Conservation (phyloP, 2,797 vertebrate species). For the Pteropus rufus region DNA sequence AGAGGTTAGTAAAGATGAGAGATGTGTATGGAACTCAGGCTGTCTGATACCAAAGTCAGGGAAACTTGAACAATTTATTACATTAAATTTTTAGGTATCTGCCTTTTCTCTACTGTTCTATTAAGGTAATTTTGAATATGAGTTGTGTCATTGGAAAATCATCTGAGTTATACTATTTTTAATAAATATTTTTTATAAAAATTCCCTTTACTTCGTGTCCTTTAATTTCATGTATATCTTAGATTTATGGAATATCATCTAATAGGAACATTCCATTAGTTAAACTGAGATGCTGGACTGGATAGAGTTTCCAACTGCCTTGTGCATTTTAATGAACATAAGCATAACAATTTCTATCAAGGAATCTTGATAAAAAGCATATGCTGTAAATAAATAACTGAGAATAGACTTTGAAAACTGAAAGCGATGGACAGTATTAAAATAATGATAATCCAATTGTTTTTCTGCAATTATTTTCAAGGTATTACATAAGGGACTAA, state of each 20-base stretch:
- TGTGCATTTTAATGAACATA: neutral
- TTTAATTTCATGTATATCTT: neutral
- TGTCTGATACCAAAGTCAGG: neutral
- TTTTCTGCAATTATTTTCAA: slow-evolving; percentile 59
- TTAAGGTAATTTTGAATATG: neutral
- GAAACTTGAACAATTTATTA: neutral
- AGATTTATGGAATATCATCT: neutral
- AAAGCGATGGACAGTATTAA: slow-evolving; percentile 36
- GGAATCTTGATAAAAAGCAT: neutral
- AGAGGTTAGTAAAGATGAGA: neutral
- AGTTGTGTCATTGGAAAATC: neutral
- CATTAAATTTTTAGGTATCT: neutral
- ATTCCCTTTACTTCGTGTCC: neutral
- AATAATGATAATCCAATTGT: slow-evolving; percentile 47
- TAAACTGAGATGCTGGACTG: neutral
- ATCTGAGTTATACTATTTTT: neutral
- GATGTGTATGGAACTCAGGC: neutral
- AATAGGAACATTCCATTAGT: neutral
- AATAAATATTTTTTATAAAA: neutral
- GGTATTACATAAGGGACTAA: slow-evolving; percentile 17
- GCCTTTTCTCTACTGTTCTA: neutral
- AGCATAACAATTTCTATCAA: neutral
- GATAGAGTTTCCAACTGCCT: neutral
- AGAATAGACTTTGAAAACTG: neutral
- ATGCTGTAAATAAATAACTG: neutral